phyloP scores from a whole-genome alignment of 2,113 vertebrate species.

The Microtus montanus region DNA sequence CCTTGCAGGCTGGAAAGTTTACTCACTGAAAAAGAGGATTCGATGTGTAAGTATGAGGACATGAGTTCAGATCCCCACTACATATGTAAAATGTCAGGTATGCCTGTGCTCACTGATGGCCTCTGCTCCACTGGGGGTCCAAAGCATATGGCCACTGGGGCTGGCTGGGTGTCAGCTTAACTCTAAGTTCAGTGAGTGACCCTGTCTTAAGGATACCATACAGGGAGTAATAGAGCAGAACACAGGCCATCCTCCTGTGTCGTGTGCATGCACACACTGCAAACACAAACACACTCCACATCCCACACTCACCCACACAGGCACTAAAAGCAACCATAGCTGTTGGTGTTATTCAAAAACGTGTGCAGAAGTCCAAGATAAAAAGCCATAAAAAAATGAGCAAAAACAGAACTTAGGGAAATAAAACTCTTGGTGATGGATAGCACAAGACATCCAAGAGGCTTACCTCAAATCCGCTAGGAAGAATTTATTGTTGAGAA shows the following conservation, averaged over 20 bases:
- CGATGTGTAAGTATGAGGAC: too few species aligned
- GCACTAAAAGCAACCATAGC: neutral
- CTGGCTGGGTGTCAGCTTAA: neutral
- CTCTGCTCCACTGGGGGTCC: neutral
- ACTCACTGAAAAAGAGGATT: neutral
- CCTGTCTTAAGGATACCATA: neutral
- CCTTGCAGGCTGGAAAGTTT: neutral
- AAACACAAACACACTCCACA: neutral
- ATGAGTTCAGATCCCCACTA: neutral
- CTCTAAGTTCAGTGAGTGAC: neutral
- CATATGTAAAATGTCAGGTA: neutral
- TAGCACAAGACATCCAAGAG: neutral
- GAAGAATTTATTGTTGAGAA: neutral
- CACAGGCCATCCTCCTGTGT: neutral
- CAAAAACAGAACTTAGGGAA: neutral
- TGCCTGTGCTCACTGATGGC: neutral
- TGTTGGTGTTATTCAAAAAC: neutral
- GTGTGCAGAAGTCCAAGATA: neutral
- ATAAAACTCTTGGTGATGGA: neutral
- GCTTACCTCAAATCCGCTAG: neutral
- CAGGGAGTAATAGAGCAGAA: neutral
- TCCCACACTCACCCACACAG: neutral
- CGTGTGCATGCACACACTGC: neutral
- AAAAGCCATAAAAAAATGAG: constrained; percentile 8
- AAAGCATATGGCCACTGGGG: neutral